phyloP scores from a whole-genome alignment of 2,113 vertebrate species.

The Entomyzon cyanotis region DNA sequence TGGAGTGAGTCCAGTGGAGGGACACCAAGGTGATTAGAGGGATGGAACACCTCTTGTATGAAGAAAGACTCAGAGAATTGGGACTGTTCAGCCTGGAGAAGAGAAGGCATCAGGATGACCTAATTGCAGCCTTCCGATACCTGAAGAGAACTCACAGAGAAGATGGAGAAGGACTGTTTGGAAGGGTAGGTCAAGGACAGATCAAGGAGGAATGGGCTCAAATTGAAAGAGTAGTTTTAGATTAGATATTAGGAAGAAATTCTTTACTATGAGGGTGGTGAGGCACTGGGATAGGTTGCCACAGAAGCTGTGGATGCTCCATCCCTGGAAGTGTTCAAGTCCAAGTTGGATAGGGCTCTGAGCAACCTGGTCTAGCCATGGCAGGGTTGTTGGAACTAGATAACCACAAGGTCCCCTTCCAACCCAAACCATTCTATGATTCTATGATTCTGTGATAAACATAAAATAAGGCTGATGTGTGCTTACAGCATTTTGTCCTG shows the following conservation, averaged over 20 bases:
- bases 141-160: neutral
- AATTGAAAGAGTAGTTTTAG: neutral
- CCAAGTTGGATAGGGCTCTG: neutral
- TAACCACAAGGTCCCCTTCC: neutral
- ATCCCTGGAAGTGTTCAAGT: neutral
- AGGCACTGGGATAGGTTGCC: neutral
- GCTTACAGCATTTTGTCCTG: neutral
- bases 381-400: neutral
- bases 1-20: neutral
- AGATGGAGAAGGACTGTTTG: neutral
- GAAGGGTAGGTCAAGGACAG: neutral
- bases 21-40: neutral
- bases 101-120: neutral
- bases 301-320: neutral
- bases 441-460: neutral
- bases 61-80: neutral
- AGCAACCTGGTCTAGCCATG: neutral
- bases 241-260: neutral
- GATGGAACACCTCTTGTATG: neutral
- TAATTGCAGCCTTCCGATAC: neutral
- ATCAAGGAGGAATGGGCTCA: neutral
- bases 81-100: neutral
- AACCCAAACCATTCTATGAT: neutral
- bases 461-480: fast-evolving
- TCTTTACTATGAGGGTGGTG: neutral